phyloP scores from a whole-genome alignment of 53 echinoderm and acorn worm species.

The Holothuria scabra region DNA sequence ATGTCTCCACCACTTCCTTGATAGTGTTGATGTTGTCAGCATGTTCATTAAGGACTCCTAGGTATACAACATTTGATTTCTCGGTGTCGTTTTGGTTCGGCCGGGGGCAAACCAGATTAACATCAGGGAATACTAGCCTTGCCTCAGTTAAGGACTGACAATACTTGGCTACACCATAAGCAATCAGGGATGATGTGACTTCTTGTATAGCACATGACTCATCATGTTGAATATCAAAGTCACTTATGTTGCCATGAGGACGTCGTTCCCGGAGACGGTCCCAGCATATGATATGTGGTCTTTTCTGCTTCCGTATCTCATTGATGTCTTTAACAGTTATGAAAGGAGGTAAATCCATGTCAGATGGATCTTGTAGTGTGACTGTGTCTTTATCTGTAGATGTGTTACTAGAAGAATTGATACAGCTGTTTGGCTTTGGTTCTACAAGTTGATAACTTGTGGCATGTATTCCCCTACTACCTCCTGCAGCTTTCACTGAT shows the following conservation, averaged over 20 bases:
- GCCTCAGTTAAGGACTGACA: too few species aligned
- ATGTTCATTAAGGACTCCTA: constrained; percentile 46
- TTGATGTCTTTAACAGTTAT: neutral
- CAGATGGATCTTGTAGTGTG: neutral
- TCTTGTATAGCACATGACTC: neutral
- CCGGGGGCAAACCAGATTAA: too few species aligned
- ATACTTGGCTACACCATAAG: too few species aligned
- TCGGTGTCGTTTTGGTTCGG: too few species aligned
- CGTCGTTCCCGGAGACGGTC: neutral
- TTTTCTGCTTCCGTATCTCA: neutral
- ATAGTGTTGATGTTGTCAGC: constrained; percentile 53
- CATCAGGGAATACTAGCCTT: too few species aligned
- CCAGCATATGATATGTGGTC: neutral
- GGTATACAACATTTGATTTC: constrained; percentile 34
- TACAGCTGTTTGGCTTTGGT: too few species aligned
- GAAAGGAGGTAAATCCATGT: too few species aligned
- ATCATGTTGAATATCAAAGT: neutral
- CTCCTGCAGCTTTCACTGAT: too few species aligned
- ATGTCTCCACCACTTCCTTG: neutral
- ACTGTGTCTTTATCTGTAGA: neutral
- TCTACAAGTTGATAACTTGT: too few species aligned
- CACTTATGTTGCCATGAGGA: neutral
- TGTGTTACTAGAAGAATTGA: too few species aligned
- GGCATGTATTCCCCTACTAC: too few species aligned
- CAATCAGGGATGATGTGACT: too few species aligned